Base-by-base conservation (phyloP, 1,140 invertebrate genomes). In the Lineus longissimus region DNA sequence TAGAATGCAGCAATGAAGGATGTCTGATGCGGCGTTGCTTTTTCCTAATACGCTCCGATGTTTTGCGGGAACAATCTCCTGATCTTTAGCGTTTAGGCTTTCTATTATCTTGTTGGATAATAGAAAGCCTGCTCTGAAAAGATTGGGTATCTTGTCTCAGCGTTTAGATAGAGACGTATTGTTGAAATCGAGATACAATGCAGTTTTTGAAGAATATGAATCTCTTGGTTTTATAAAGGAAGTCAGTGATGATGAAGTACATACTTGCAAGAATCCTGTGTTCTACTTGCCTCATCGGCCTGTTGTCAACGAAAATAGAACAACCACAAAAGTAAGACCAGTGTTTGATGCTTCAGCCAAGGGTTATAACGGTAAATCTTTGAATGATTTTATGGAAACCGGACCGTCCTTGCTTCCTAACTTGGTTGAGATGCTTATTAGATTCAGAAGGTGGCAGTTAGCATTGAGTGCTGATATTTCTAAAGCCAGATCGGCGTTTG, bases 201-300 rank as follows among this genome's bases (percentile, higher is more conserved):
- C 22, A 6, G 22, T 27, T n/a, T 57, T 57, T n/a, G 29, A n/a
- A 27, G 55, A 57, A 4, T 31, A 27, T 30, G 22, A 25, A n/a
- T 4, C 2, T 2, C 17, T 27, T 23, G 55, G 55, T 57, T 27
- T 57, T 9, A 57, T 57, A 25, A 30, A 9, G 6, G 55, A 57
- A n/a, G 25, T 25, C 27, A 9, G 7, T 57, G 22, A 22, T n/a
- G 6, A 27, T 57, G 55, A 25, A 7, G 9, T 30, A 9, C 6
- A 23, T 9, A 17, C 2, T 22, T n/a, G 11, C 2, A 7, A 6
- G n/a, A n/a, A n/a, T 30, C 55, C 55, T 57, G n/a, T 27, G 11
- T 57, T n/a, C 74, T 76, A 84, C 79, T 75, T 84, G 7, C 80
- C 82, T 2, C 83, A 84, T 73, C 82, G 83, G 36, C 59, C 54